Conservation (phyloP, 2,888 invertebrate genomes). For the Carcina quercana region DNA sequence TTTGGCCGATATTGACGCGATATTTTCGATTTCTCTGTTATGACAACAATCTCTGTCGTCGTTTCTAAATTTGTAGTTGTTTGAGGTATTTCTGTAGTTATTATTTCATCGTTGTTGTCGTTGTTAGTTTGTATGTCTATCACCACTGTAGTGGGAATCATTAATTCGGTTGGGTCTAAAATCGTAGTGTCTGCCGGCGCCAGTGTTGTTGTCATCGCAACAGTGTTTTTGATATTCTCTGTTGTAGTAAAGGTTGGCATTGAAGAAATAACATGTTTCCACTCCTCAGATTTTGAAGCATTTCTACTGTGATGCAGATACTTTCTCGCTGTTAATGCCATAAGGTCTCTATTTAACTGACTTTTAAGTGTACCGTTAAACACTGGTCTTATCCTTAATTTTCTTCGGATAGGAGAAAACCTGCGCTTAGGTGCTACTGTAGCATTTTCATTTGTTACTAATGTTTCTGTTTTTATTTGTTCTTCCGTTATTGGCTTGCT, state of each 20-base stretch:
- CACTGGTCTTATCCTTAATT: constrained; percentile 45
- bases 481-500: constrained; percentile 7
- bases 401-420: constrained; percentile 42
- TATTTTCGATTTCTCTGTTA: constrained; percentile 27
- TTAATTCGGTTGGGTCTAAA: constrained; percentile 7
- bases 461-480: constrained; percentile 4
- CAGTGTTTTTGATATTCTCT: constrained; percentile 19
- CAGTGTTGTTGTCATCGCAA: constrained; percentile 17
- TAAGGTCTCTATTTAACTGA: constrained; percentile 50
- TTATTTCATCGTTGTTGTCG: constrained; percentile 14
- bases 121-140: constrained; percentile 7
- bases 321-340: constrained; percentile 43
- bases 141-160: constrained; percentile 6
- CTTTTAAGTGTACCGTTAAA: constrained; percentile 43
- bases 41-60: constrained; percentile 22
- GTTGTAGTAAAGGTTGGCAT: constrained; percentile 28
- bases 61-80: constrained; percentile 16
- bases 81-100: constrained; percentile 8
- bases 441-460: constrained; percentile 19
- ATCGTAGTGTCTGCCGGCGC: constrained; percentile 10
- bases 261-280: constrained; percentile 39
- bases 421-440: constrained; percentile 30
- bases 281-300: constrained; percentile 40
- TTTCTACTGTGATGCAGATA: constrained; percentile 41
- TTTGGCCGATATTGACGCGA: constrained; percentile 27